These are phyloP conservation scores for Drosophila pseudotakahashii DNA, from an alignment of 2,888 invertebrate genomes.

Conservation along the genomic window DNA sequence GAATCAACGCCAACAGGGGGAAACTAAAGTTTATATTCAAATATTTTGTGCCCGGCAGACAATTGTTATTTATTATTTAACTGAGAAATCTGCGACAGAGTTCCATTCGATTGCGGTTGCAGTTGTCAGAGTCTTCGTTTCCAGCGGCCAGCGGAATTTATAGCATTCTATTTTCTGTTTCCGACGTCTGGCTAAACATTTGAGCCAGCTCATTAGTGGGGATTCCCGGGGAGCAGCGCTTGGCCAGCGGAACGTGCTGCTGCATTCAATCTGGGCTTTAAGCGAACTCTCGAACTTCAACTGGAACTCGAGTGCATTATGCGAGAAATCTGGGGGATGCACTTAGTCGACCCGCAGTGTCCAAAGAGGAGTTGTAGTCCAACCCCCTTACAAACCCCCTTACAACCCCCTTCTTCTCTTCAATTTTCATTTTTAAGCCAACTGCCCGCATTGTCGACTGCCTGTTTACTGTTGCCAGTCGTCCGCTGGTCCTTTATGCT, in stretches of 20 bases:
- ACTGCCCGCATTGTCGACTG: constrained; percentile 33
- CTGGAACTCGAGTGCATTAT: constrained; percentile 38
- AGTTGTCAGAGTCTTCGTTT: background rate
- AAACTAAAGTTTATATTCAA: background rate
- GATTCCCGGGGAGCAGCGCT: constrained; percentile 7
- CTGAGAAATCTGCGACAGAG: constrained; percentile 45
- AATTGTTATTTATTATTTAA: constrained; percentile 44
- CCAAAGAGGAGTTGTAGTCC: constrained; percentile 38
- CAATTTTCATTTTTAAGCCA: constrained; percentile 11
- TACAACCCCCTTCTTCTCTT: background rate
- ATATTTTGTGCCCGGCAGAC: background rate
- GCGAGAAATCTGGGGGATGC: constrained; percentile 42
- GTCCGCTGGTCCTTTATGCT: constrained; percentile 54
- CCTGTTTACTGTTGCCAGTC: background rate
- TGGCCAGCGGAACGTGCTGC: constrained; percentile 35
- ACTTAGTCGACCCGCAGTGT: constrained; percentile 69
- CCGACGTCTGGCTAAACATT: constrained; percentile 50
- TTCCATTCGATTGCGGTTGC: constrained; percentile 42
- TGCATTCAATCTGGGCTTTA: constrained; percentile 44
- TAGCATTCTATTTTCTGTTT: constrained; percentile 51
- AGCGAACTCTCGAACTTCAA: constrained; percentile 4
- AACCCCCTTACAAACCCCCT: too few relatives aligned
- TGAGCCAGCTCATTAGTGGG: constrained; percentile 63
- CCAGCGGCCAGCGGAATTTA: constrained; percentile 41
- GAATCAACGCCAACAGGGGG: constrained; percentile 2